These are phyloP conservation scores for Drosophila lini DNA, from an alignment of 1,140 invertebrate species.

Conservation along the genomic window DNA sequence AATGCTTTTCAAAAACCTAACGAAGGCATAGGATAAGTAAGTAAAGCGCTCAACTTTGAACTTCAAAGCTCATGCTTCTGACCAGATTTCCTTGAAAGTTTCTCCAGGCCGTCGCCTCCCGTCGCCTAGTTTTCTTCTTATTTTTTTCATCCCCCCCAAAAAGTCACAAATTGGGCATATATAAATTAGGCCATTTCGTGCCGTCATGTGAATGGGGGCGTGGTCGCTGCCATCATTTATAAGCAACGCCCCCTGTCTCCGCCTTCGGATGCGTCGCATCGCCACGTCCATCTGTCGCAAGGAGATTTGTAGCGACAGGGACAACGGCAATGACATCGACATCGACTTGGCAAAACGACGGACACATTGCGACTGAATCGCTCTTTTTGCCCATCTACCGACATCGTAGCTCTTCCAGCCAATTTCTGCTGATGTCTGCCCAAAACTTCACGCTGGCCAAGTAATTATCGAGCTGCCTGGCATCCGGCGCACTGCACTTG, in stretches of 20 bases:
- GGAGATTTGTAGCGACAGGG: conserved; percentile 61
- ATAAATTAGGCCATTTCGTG: conserved; percentile 71
- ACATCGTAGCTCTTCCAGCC: conserved; percentile 25
- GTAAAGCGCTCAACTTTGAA: conserved; percentile 9
- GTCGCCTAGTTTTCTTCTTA: no score
- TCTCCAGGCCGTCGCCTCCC: not conserved
- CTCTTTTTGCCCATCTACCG: conserved; percentile 38
- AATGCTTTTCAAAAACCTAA: not conserved
- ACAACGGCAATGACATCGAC: conserved; percentile 25
- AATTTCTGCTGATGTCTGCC: conserved; percentile 78
- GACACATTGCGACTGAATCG: conserved; percentile 61
- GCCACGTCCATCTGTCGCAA: conserved; percentile 50
- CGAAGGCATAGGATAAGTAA: not conserved
- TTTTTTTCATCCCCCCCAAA: conserved; percentile 4
- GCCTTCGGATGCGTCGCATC: not conserved
- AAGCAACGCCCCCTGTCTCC: conserved; percentile 50
- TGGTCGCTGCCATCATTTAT: conserved; percentile 62
- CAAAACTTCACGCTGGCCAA: conserved; percentile 68
- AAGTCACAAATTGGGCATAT: conserved; percentile 52
- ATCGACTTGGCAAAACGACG: conserved; percentile 32
- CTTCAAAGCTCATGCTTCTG: not conserved
- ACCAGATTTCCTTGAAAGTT: not conserved
- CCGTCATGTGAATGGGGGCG: conserved; percentile 63
- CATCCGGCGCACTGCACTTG: conserved; percentile 38
- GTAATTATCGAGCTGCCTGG: conserved; percentile 70